Evolutionary conservation across 1,140 invertebrate species (phyloP).

Genomic region (Callitettix versicolor): DNA sequence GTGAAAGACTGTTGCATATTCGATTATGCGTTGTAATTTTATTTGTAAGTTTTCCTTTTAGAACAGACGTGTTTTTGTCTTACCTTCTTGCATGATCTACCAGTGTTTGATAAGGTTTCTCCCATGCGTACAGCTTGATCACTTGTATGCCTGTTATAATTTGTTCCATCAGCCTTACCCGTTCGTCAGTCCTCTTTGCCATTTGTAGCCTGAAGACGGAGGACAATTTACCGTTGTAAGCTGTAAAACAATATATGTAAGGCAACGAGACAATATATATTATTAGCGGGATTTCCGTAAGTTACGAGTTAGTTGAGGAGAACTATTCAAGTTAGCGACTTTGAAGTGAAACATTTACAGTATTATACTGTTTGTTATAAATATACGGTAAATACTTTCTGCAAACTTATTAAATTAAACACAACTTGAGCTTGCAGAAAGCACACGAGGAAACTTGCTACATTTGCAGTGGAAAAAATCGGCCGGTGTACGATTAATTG

Average conservation of each 20-base stretch:
- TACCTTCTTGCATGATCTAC: conserved; percentile 47
- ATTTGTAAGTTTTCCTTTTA: too few species aligned
- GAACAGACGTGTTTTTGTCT: too few species aligned
- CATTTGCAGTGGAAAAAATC: too few species aligned
- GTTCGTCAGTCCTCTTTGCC: conserved; percentile 58
- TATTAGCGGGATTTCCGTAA: too few species aligned
- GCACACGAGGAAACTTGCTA: too few species aligned
- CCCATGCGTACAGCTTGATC: conserved; percentile 76
- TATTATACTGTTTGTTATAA: not conserved
- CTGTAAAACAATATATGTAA: conserved; percentile 54
- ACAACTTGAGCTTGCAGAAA: not conserved
- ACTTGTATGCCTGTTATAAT: conserved; percentile 64
- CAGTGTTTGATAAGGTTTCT: conserved; percentile 54
- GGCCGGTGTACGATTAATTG: too few species aligned
- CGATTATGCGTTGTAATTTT: too few species aligned
- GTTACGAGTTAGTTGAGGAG: conserved; percentile 62
- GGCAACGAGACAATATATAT: conserved; percentile 57
- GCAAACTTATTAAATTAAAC: not conserved
- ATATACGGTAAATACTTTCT: not conserved
- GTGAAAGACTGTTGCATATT: too few species aligned
- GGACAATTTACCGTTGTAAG: conserved; percentile 52
- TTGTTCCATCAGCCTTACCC: conserved; percentile 74
- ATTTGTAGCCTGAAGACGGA: conserved; percentile 51
- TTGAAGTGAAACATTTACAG: not conserved
- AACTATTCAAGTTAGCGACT: not conserved